Evolutionary conservation across 1,140 invertebrate genomes (phyloP).

Genomic region (Brachionus rubens): DNA sequence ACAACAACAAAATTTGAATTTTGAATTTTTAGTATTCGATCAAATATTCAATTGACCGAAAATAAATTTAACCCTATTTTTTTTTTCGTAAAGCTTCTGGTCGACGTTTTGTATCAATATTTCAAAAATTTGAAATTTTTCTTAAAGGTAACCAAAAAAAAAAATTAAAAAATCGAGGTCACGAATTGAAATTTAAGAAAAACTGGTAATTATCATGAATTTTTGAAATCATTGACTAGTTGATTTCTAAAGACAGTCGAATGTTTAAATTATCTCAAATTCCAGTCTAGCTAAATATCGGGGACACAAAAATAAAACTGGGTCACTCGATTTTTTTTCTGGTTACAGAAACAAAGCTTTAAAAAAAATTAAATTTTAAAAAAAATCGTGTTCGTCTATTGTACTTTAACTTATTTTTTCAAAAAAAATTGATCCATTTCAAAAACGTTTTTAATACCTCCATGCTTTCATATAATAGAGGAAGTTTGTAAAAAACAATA

Average conservation of each 20-base stretch:
- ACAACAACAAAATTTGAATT: no score
- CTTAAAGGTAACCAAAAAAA: not conserved
- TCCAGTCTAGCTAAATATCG: conserved; percentile 9
- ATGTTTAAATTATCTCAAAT: conserved; percentile 25
- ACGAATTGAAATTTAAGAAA: not conserved
- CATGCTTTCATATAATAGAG: no score
- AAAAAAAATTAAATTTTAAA: not conserved
- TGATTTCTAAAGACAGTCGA: conserved; percentile 34
- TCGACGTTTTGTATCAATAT: conserved; percentile 27
- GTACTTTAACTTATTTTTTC: no score
- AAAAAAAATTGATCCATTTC: no score
- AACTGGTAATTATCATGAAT: conserved; percentile 31
- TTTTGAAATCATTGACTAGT: conserved; percentile 27
- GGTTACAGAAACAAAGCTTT: not conserved
- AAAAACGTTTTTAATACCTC: no score
- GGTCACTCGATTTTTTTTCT: conserved; percentile 30
- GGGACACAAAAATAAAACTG: conserved; percentile 26
- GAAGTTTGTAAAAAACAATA: not conserved
- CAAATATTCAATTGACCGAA: no score
- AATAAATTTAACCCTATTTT: no score
- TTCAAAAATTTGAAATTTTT: not conserved
- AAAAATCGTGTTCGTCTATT: no score
- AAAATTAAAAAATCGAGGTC: conserved; percentile 10
- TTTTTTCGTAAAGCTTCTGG: not conserved
- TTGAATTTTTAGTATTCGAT: not conserved